Evolutionary conservation across 2,888 invertebrate species (phyloP).

Genomic region (Anodontia alba): DNA sequence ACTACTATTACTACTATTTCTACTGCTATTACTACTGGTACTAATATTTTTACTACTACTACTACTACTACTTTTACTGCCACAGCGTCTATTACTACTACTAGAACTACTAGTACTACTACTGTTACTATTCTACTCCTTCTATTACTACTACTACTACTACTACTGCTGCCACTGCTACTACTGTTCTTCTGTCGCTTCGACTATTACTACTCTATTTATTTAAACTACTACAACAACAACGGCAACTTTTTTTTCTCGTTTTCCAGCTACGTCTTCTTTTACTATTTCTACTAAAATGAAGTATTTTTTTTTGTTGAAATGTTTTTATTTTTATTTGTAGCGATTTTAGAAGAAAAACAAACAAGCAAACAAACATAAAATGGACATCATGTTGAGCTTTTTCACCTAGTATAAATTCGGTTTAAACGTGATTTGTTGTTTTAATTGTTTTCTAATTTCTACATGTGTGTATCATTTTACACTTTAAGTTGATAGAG

Average conservation of each 20-base stretch:
- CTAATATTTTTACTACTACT: slow-evolving; percentile 7
- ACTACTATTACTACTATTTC: slow-evolving; percentile 28
- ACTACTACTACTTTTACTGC: not conserved
- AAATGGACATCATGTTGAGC: no score
- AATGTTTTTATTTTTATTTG: no score
- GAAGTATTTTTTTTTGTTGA: no score
- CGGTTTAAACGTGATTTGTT: no score
- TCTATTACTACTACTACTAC: not conserved
- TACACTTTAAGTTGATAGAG: no score
- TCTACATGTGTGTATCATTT: no score
- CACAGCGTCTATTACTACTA: not conserved
- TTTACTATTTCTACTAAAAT: not conserved
- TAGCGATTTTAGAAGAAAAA: no score
- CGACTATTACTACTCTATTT: not conserved
- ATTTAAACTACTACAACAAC: not conserved
- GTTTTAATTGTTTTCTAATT: no score
- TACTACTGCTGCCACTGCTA: not conserved
- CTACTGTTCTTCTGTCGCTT: not conserved
- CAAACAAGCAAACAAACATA: no score
- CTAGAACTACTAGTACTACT: not conserved
- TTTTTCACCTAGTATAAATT: no score
- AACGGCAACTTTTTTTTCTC: not conserved
- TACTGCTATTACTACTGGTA: slow-evolving; percentile 12
- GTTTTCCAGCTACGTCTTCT: not conserved
- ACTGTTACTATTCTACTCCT: slow-evolving; percentile 2